These are phyloP conservation scores for Donacobius atricapilla DNA, from an alignment of 2,113 vertebrate genomes.

Conservation along the genomic window DNA sequence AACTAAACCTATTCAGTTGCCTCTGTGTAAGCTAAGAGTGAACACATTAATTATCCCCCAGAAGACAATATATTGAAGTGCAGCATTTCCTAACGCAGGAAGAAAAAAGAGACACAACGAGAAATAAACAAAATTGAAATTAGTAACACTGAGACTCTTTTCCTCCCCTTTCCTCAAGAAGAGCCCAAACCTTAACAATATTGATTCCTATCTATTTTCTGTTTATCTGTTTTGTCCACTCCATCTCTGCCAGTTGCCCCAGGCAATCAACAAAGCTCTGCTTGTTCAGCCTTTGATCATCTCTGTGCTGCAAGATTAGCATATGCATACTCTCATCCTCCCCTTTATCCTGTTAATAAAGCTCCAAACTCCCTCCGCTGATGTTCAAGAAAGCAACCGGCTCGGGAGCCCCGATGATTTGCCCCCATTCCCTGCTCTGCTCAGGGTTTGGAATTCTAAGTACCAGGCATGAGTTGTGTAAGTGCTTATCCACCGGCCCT, in stretches of 20 bases:
- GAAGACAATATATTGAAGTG: neutral
- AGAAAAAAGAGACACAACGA: neutral
- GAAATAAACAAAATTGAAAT: neutral
- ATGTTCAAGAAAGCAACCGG: constrained; percentile 58
- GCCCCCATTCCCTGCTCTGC: constrained; percentile 59
- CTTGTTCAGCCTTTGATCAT: constrained; percentile 85
- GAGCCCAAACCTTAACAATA: neutral
- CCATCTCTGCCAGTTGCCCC: constrained; percentile 71
- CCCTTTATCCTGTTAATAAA: constrained; percentile 63
- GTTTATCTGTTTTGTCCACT: constrained; percentile 68
- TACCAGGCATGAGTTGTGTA: constrained; percentile 53
- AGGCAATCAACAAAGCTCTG: constrained; percentile 84
- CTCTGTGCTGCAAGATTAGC: constrained; percentile 80
- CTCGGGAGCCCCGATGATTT: constrained; percentile 72
- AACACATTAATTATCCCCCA: neutral
- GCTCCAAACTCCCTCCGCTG: constrained; percentile 38
- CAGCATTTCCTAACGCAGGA: neutral
- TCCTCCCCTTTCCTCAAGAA: neutral
- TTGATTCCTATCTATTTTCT: constrained; percentile 73
- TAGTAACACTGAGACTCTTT: neutral
- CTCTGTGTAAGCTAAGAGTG: neutral
- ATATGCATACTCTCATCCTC: constrained; percentile 75
- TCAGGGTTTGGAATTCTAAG: constrained; percentile 60
- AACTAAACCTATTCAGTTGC: neutral
- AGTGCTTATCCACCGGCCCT: constrained; percentile 53